A percentile compares a stretch with the other conserved stretches of the same genome.
Evolutionary conservation across 2,888 invertebrate genomes (phyloP).

Genomic region (Parnassius mnemosyne): DNA sequence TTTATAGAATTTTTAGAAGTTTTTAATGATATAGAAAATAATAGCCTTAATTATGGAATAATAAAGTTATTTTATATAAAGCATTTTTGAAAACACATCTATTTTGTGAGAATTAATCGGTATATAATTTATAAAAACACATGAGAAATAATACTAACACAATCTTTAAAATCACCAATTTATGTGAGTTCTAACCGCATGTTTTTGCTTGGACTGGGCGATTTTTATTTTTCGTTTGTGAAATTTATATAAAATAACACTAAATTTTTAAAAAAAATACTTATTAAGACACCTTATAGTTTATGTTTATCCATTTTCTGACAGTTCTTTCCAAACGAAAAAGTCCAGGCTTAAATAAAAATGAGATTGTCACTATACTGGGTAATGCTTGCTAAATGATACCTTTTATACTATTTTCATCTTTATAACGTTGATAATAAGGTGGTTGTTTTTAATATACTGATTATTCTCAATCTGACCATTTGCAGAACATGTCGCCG

Average conservation of each 20-base stretch:
- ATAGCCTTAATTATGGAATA: too few relatives aligned
- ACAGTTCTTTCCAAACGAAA: conserved; percentile 9
- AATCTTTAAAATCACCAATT: conserved; percentile 3
- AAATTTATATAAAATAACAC: background rate
- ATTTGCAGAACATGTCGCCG: conserved; percentile 72
- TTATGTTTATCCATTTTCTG: too few relatives aligned
- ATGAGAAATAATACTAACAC: background rate
- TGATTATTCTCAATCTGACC: conserved; percentile 34
- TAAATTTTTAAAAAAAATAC: background rate
- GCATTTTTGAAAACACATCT: background rate
- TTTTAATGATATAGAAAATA: background rate
- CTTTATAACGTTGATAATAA: conserved; percentile 17
- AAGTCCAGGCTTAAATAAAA: conserved; percentile 1
- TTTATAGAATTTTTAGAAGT: background rate
- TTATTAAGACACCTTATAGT: too few relatives aligned
- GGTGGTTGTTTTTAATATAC: conserved; percentile 15
- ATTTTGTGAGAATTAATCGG: conserved; percentile 13
- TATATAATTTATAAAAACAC: background rate
- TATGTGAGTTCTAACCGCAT: conserved; percentile 42
- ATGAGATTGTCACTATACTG: background rate
- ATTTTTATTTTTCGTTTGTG: conserved; percentile 6
- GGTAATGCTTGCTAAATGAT: background rate
- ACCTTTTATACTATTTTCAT: conserved; percentile 5
- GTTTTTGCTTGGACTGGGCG: conserved; percentile 28
- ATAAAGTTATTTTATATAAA: too few relatives aligned